Conservation (phyloP, 2,797 vertebrate species). For the Odontamblyopus lacepedii region DNA sequence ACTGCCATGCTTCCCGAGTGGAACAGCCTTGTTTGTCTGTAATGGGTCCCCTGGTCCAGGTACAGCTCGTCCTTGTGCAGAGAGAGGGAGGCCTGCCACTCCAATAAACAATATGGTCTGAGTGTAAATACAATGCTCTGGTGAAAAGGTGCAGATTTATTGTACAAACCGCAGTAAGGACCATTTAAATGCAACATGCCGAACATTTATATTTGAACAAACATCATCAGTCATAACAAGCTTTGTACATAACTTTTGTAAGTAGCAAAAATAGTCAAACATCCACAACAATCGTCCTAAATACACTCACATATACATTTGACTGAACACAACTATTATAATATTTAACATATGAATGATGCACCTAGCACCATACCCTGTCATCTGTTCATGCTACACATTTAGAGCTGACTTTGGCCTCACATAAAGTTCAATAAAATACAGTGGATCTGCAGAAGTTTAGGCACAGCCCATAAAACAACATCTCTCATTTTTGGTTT, state of each 20-base stretch:
- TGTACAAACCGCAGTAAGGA: constrained; percentile 43
- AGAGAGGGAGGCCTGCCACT: constrained; percentile 52
- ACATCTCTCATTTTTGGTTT: constrained; percentile 6
- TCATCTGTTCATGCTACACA: constrained; percentile 40
- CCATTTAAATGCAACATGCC: constrained; percentile 30
- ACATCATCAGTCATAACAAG: constrained; percentile 5
- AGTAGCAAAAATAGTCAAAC: not conserved
- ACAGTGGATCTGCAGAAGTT: constrained; percentile 20
- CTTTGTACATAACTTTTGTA: constrained; percentile 25
- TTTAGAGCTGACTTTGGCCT: constrained; percentile 22
- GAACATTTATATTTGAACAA: constrained; percentile 12
- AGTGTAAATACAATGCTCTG: constrained; percentile 33
- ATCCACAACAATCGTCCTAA: not conserved
- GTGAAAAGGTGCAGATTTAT: constrained; percentile 62
- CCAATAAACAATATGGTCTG: constrained; percentile 44
- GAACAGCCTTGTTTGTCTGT: constrained; percentile 65
- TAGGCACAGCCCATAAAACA: not conserved
- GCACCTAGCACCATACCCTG: constrained; percentile 27
- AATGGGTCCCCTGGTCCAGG: constrained; percentile 53
- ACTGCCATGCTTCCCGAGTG: constrained; percentile 52
- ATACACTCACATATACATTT: constrained; percentile 2
- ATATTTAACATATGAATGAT: not conserved
- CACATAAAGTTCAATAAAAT: constrained; percentile 7
- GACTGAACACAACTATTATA: not conserved
- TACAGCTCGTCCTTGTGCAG: constrained; percentile 47